Evolutionary conservation across 2,113 vertebrate genomes (phyloP).

Genomic region (Scophthalmus maximus): DNA sequence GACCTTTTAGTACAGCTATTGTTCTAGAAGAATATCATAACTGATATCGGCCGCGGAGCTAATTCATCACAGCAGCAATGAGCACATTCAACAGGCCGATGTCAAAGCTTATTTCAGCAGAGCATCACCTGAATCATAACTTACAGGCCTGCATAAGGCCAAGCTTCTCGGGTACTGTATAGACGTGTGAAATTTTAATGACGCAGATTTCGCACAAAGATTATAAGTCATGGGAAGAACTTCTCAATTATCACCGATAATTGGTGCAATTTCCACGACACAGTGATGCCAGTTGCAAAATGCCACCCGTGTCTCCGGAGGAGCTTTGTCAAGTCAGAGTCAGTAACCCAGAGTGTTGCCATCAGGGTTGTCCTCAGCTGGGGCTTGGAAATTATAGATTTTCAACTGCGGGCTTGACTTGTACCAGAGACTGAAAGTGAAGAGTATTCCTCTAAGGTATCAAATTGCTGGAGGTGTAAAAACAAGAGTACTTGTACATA

Average conservation of each 20-base stretch:
- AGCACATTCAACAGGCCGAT: neutral
- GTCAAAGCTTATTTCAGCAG: neutral
- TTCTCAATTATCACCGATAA: neutral
- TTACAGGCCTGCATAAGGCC: too few relatives aligned
- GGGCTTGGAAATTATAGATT: neutral
- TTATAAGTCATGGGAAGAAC: neutral
- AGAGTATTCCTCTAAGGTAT: neutral
- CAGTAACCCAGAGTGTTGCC: neutral
- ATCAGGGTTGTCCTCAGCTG: neutral
- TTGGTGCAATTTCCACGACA: neutral
- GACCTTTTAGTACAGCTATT: conserved; percentile 26
- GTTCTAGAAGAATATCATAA: conserved; percentile 21
- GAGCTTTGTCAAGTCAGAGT: neutral
- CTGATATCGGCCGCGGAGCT: conserved; percentile 3
- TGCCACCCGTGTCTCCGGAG: neutral
- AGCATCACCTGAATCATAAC: neutral
- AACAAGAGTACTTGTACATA: too few relatives aligned
- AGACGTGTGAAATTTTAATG: too few relatives aligned
- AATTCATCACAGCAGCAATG: conserved; percentile 26
- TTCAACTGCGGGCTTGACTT: neutral
- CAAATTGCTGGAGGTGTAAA: too few relatives aligned
- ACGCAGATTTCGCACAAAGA: too few relatives aligned
- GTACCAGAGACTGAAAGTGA: neutral
- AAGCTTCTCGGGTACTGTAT: too few relatives aligned
- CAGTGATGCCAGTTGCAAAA: neutral